Conservation (phyloP, 2,113 vertebrate genomes). For the Trochalopteron elliotii region DNA sequence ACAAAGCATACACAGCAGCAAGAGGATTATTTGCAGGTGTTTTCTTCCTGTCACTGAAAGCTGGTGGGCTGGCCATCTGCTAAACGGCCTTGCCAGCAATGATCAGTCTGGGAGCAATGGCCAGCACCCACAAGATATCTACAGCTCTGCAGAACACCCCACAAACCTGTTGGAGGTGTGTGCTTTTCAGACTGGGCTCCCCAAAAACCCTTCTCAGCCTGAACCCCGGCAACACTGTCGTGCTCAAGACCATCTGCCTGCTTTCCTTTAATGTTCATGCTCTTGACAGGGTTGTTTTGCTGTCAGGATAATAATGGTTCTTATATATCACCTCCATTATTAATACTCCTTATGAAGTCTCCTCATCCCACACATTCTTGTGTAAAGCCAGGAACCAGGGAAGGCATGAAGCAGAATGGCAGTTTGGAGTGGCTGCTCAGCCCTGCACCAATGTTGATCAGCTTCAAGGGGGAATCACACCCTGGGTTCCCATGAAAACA, state of each 20-base stretch:
- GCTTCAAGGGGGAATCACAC: not conserved
- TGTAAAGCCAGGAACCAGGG: not conserved
- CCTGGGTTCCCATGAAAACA: not conserved
- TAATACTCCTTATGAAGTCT: not conserved
- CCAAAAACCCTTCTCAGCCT: not conserved
- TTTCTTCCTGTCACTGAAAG: not conserved
- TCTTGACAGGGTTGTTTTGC: not conserved
- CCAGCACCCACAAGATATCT: not conserved
- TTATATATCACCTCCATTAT: not conserved
- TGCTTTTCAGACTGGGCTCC: not conserved
- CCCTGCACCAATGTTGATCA: rapidly evolving
- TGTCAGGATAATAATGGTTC: not conserved
- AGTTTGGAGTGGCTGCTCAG: not conserved
- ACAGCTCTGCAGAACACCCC: not conserved
- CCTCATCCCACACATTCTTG: not conserved
- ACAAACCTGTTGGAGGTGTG: not conserved
- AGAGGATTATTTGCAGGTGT: not conserved
- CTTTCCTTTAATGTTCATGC: not conserved
- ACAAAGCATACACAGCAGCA: not conserved
- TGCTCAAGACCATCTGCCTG: not conserved
- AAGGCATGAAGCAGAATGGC: not conserved
- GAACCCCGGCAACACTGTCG: rapidly evolving
- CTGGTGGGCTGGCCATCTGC: not conserved
- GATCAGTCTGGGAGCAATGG: not conserved
- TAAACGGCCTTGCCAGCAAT: not conserved